Evolutionary conservation across 2,113 vertebrate genomes (phyloP).

Genomic region (Mormyrus iriodes): DNA sequence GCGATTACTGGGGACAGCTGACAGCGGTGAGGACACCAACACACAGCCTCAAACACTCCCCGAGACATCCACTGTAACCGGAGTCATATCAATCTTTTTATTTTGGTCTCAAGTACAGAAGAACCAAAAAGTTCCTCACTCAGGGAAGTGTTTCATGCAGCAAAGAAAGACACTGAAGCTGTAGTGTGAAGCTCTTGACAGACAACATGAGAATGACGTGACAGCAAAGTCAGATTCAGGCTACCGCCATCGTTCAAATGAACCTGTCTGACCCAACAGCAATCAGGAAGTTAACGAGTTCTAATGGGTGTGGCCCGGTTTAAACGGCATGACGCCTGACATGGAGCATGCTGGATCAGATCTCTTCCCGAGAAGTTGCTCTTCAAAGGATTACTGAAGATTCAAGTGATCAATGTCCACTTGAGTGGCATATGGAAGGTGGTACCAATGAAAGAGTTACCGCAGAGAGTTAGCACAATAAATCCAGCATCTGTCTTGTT

Average conservation of each 20-base stretch:
- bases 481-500: background rate
- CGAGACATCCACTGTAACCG: background rate
- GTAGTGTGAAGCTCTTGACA: background rate
- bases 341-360: background rate
- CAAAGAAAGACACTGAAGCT: background rate
- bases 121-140: background rate
- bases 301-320: background rate
- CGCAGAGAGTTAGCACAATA: background rate
- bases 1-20: background rate
- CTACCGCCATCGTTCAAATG: background rate
- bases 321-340: background rate
- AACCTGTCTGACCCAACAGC: background rate
- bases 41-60: background rate
- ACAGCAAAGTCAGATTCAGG: conserved; percentile 9
- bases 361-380: background rate
- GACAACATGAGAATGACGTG: background rate
- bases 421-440: background rate
- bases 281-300: background rate
- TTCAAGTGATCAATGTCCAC: background rate
- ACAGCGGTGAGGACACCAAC: background rate
- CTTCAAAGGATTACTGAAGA: conserved; percentile 15
- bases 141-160: background rate
- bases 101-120: background rate
- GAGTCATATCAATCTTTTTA: background rate
- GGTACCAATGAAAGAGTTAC: background rate